phyloP scores from a whole-genome alignment of 2,113 vertebrate species.

The Setophaga petechia region DNA sequence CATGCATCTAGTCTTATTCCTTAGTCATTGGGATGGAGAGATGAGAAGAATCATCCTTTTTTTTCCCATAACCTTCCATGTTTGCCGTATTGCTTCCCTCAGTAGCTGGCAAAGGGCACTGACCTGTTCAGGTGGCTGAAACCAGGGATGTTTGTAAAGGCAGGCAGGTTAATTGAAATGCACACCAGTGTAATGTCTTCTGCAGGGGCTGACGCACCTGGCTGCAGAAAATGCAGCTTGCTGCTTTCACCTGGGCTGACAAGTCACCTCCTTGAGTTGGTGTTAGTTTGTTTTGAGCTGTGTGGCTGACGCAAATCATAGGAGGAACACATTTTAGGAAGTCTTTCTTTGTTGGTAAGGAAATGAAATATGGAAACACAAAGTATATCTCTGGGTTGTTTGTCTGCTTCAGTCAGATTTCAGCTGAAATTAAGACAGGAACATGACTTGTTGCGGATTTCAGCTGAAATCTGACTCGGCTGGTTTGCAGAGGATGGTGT shows the following conservation, averaged over 20 bases:
- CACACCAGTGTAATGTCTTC: slow-evolving; percentile 39
- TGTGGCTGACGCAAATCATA: slow-evolving; percentile 40
- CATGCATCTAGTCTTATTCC: not conserved
- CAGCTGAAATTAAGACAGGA: not conserved
- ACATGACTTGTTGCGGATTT: no score
- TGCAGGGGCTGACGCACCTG: slow-evolving; percentile 57
- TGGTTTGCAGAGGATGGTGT: not conserved
- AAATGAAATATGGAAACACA: slow-evolving; percentile 47
- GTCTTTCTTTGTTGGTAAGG: slow-evolving; percentile 52
- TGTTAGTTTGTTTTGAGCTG: slow-evolving; percentile 29
- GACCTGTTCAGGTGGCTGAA: slow-evolving; percentile 62
- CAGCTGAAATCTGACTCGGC: not conserved
- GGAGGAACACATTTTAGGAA: slow-evolving; percentile 48
- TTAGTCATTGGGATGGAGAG: not conserved
- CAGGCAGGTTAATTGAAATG: slow-evolving; percentile 75
- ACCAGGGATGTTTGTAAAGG: slow-evolving; percentile 61
- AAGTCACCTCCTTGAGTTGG: slow-evolving; percentile 1
- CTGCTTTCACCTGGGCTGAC: slow-evolving; percentile 29
- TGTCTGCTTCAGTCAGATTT: slow-evolving; percentile 11
- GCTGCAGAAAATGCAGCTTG: not conserved
- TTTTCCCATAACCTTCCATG: not conserved
- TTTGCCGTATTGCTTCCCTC: slow-evolving; percentile 3
- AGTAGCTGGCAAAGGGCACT: slow-evolving; percentile 29
- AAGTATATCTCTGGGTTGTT: not conserved
- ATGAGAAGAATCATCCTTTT: not conserved